Percentiles rank a stretch among this genome's conserved stretches.
These are phyloP conservation scores for Temnothorax longispinosus DNA, from an alignment of 1,140 invertebrate genomes.

Conservation along the genomic window DNA sequence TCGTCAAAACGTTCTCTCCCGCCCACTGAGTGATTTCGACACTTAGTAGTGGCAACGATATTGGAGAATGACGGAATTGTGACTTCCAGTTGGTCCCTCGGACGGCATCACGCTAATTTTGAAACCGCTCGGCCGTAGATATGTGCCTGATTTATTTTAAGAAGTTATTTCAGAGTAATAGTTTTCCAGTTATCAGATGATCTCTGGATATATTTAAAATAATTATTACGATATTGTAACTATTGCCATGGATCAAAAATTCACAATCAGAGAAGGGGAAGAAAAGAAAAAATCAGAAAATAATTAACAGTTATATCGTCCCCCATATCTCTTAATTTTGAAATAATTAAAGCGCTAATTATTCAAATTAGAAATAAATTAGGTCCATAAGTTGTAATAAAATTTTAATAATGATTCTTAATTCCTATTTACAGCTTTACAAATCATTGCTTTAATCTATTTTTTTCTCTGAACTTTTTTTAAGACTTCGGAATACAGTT, in stretches of 20 bases:
- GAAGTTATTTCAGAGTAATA: slow-evolving; percentile 14
- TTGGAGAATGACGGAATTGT: slow-evolving; percentile 62
- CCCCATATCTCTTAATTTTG: background rate
- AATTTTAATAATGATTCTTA: background rate
- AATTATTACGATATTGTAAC: background rate
- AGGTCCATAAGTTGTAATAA: background rate
- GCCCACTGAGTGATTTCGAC: slow-evolving; percentile 66
- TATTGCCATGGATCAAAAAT: background rate
- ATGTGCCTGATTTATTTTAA: slow-evolving; percentile 38
- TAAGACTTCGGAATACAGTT: background rate
- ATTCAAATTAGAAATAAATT: background rate
- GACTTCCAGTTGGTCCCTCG: slow-evolving; percentile 33
- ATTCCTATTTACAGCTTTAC: background rate
- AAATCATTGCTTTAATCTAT: background rate
- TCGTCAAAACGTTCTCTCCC: slow-evolving; percentile 37
- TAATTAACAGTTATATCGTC: background rate
- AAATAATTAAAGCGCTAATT: background rate
- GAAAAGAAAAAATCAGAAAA: no score
- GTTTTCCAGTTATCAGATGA: background rate
- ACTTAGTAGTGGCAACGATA: slow-evolving; percentile 35
- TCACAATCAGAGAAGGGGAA: background rate
- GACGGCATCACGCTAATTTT: slow-evolving; percentile 36
- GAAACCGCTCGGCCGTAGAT: background rate
- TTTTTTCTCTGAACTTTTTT: background rate
- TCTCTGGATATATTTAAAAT: background rate